Evolutionary conservation across 2,113 vertebrate species (phyloP).

Genomic region (Pluvianellus socialis): DNA sequence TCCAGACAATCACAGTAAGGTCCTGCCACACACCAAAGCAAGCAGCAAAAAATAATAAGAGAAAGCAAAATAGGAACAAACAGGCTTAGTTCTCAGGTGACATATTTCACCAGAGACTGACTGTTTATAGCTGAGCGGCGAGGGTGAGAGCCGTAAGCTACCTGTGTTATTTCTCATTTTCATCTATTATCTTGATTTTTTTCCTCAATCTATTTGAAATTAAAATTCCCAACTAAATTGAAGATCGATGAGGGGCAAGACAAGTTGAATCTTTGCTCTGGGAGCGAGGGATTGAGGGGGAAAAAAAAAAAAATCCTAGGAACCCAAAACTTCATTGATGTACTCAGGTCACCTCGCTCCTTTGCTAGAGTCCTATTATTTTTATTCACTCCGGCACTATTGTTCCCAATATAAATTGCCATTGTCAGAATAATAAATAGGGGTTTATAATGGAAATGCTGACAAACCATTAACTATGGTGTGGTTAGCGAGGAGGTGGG

Average conservation of each 20-base stretch:
- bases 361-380: constrained; percentile 26
- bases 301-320: neutral
- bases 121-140: neutral
- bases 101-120: neutral
- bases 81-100: neutral
- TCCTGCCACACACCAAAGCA: neutral
- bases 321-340: constrained; percentile 16
- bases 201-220: constrained; percentile 6
- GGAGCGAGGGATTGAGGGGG: neutral
- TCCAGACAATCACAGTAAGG: neutral
- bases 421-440: constrained; percentile 68
- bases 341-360: constrained; percentile 45
- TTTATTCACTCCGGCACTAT: constrained; percentile 62
- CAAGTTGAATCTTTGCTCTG: constrained; percentile 47
- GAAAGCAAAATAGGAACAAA: neutral
- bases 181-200: constrained; percentile 36
- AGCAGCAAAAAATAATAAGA: neutral
- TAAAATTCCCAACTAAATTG: constrained; percentile 36
- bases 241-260: constrained; percentile 1
- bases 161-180: neutral
- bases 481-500: neutral
- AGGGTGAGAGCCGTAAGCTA: neutral
- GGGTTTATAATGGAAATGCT: constrained; percentile 56
- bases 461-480: constrained; percentile 49
- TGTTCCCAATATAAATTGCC: constrained; percentile 69